Percentiles rank a stretch among this genome's conserved stretches.
Evolutionary conservation across 2,888 invertebrate genomes (phyloP).

Genomic region (Machimus atricapillus): DNA sequence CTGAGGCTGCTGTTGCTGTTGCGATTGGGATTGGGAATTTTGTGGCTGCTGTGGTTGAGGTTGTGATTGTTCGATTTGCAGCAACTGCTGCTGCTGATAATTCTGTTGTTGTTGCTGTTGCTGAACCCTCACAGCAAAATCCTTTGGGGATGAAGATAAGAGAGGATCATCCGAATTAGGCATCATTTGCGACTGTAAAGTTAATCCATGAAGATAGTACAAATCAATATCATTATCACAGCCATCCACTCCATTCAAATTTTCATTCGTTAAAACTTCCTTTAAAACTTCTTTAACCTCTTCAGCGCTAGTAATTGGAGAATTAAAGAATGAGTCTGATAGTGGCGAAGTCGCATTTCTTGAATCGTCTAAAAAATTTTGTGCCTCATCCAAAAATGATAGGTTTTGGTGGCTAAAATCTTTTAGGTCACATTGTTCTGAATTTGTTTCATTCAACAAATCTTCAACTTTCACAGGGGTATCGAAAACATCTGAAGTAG

Average conservation of each 20-base stretch:
- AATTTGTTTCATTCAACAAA: constrained; percentile 56
- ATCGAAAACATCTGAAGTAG: constrained; percentile 53
- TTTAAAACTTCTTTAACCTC: constrained; percentile 86
- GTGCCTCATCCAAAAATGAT: constrained; percentile 61
- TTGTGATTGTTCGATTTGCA: constrained; percentile 44
- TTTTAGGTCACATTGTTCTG: constrained; percentile 58
- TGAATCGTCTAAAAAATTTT: constrained; percentile 67
- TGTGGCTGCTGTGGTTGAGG: constrained; percentile 38
- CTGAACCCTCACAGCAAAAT: constrained; percentile 66
- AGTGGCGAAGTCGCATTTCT: constrained; percentile 81
- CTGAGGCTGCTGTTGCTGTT: constrained; percentile 42
- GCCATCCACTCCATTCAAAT: constrained; percentile 66
- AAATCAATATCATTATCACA: constrained; percentile 62
- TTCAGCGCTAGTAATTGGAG: constrained; percentile 83
- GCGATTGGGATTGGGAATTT: constrained; percentile 33
- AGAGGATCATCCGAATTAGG: constrained; percentile 87
- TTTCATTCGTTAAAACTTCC: constrained; percentile 83
- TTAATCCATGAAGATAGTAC: constrained; percentile 62
- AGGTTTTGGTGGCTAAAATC: constrained; percentile 62
- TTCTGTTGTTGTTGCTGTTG: constrained; percentile 22
- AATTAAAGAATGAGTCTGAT: constrained; percentile 82
- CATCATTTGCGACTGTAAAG: constrained; percentile 82
- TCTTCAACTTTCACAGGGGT: constrained; percentile 58
- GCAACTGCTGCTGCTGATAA: constrained; percentile 45
- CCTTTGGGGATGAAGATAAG: constrained; percentile 82